Evolutionary conservation across 2,797 vertebrate species (phyloP).

Genomic region (Siniperca obscura): DNA sequence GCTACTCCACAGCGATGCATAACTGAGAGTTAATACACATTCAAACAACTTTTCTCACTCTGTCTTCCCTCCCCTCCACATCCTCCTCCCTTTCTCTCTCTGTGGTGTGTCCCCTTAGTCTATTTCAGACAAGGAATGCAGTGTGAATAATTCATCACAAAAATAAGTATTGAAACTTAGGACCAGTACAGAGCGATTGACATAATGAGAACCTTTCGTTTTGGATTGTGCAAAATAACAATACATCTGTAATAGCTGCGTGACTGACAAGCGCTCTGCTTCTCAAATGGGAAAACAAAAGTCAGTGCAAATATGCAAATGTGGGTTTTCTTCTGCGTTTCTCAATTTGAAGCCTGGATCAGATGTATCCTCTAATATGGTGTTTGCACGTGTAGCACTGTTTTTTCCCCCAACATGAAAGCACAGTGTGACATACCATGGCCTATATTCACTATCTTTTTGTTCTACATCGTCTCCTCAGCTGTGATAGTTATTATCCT

Average conservation of each 20-base stretch:
- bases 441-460: conserved; percentile 22
- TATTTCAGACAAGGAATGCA: conserved; percentile 57
- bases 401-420: neutral
- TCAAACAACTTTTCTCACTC: conserved; percentile 38
- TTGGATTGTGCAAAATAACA: conserved; percentile 41
- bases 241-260: conserved; percentile 15
- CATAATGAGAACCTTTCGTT: conserved; percentile 55
- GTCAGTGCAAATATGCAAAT: conserved; percentile 41
- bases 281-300: conserved; percentile 34
- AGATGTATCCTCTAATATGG: neutral
- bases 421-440: conserved; percentile 18
- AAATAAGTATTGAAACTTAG: conserved; percentile 55
- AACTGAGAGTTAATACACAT: conserved; percentile 36
- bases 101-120: conserved; percentile 32
- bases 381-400: neutral
- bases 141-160: conserved; percentile 69
- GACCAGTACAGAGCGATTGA: conserved; percentile 41
- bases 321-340: neutral
- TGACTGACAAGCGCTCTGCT: conserved; percentile 34
- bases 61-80: neutral
- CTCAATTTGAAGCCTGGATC: conserved; percentile 13
- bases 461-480: conserved; percentile 4
- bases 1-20: conserved; percentile 20
- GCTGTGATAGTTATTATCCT: conserved; percentile 35
- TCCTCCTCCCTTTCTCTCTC: conserved; percentile 7